Base-by-base conservation (phyloP, 1,140 invertebrate species). In the Scaptodrosophila lebanonensis region DNA sequence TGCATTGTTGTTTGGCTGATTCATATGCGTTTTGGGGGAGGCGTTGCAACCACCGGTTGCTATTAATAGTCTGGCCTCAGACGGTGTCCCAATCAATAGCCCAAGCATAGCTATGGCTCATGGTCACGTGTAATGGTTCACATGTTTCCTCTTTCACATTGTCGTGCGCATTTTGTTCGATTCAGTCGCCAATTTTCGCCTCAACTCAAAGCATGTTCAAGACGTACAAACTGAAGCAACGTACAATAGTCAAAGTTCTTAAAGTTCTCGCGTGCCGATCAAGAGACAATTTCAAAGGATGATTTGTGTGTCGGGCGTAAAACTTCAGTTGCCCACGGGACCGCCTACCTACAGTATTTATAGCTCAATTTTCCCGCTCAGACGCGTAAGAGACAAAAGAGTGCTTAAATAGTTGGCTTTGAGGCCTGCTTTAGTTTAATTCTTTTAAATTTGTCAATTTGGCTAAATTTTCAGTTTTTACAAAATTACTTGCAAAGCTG, bases 291-390 rank as follows among this genome's bases (percentile, higher is more conserved):
- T 42, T 25, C 35, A 57, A 25, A 62, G 49, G 66, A 86, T 84
- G 84, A 63, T 84, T 77, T 70, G 73, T 30, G 69, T 85, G 25
- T 68, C 71, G 18, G 68, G 79, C 36, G 60, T 85, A 11, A 85
- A 83, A 53, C 45, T 86, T 29, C 68, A 79, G 39, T 51, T 76
- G 57, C 79, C 61, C 62, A 22, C 53, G 33, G 53, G 44, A 30
- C 30, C 60, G 15, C 45, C 79, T 12, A 73, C 77, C 2, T 82
- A 67, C 38, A 73, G 63, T 38, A 75, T 82, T 67, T 82, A 75
- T 42, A 82, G 75, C 45, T 82, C 76, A 29, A 66, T 82, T 15
- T 69, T 82, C 47, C 75, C 75, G 27, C 43, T 82, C 6, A 57
- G 76, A 67, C 66, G 75, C 25, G 75, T 82, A 82, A 77, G n/a